Percentiles rank a stretch among this genome's conserved stretches.
Evolutionary conservation across 2,797 vertebrate species (phyloP).

Genomic region (Lacerta agilis): DNA sequence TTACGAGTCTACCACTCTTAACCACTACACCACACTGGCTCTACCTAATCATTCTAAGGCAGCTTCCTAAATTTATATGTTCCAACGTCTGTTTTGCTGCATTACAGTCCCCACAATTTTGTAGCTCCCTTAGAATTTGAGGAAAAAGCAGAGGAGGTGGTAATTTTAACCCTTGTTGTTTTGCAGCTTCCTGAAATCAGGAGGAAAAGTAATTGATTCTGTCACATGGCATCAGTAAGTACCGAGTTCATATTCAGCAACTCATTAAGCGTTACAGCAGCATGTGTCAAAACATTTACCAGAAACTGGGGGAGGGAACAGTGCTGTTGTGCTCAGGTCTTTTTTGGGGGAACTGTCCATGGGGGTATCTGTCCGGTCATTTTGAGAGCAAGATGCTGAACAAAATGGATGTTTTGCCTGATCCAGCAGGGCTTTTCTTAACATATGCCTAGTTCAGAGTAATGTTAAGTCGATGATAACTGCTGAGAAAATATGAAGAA

Average conservation of each 20-base stretch:
- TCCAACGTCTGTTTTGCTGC: background rate
- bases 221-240: conserved; percentile 98
- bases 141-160: background rate
- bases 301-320: no score
- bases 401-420: no score
- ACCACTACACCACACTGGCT: no score
- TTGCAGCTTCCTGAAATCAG: conserved; percentile 87
- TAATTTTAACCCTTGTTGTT: background rate
- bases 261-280: background rate
- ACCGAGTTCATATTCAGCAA: accelerated
- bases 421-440: background rate
- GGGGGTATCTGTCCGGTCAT: no score
- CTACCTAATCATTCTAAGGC: no score
- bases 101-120: background rate
- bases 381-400: no score
- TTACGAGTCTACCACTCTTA: no score
- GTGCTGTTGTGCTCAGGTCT: no score
- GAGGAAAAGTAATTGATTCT: conserved; percentile 84
- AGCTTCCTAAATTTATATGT: no score
- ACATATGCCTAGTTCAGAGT: background rate
- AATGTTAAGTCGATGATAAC: background rate
- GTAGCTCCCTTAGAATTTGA: background rate
- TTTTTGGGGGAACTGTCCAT: no score
- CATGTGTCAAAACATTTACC: background rate
- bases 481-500: background rate